Evolutionary conservation across 1,140 invertebrate genomes (phyloP).

Genomic region (Oncopodura yosiiana): DNA sequence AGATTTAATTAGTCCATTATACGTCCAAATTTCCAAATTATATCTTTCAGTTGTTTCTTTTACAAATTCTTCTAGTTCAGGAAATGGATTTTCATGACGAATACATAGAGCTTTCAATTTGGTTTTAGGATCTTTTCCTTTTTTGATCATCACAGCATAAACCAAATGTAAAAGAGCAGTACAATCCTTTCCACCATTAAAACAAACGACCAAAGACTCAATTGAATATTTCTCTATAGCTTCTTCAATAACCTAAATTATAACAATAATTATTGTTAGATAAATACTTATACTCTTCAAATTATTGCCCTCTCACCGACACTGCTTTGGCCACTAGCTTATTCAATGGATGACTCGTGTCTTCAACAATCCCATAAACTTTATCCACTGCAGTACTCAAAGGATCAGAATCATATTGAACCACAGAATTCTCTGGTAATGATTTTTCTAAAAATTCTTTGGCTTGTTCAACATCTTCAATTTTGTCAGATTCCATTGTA

Average conservation of each 20-base stretch:
- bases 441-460: constrained; percentile 37
- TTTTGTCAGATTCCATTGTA: constrained; percentile 42
- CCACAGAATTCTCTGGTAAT: constrained; percentile 30
- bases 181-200: constrained; percentile 97
- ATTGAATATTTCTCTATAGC: constrained; percentile 46
- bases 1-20: not conserved
- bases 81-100: constrained; percentile 62
- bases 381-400: constrained; percentile 19
- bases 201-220: constrained; percentile 73
- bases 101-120: constrained; percentile 64
- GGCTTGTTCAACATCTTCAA: constrained; percentile 37
- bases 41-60: constrained; percentile 51
- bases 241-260: constrained; percentile 38
- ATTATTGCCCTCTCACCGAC: constrained; percentile 32
- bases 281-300: not conserved
- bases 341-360: constrained; percentile 26
- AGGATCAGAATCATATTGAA: constrained; percentile 30
- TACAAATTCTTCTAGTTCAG: constrained; percentile 78
- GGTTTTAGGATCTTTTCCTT: constrained; percentile 36
- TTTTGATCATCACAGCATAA: constrained; percentile 52
- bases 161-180: constrained; percentile 75
- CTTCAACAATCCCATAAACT: constrained; percentile 29
- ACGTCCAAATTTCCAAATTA: constrained; percentile 12
- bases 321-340: constrained; percentile 30
- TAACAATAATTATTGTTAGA: constrained; percentile 19